Evolutionary conservation across 1,140 invertebrate species (phyloP), one percentile per base, ranked within the genome.

Genomic region (Oryctes rhinoceros): DNA sequence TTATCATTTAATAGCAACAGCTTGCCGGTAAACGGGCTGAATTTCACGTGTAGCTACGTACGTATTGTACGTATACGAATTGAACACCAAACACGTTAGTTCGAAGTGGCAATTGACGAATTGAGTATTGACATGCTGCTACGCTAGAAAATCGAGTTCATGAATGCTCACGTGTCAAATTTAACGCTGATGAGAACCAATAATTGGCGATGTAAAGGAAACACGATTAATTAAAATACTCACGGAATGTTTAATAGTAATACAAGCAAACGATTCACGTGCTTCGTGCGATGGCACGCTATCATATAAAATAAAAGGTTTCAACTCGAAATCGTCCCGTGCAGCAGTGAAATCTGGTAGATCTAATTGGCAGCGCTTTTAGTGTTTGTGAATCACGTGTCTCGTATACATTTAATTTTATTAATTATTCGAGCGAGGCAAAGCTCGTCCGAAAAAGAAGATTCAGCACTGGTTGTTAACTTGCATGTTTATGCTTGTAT

Each of bases 141-240:
- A 4, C 53, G 11, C 53, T 59, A 7, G 15, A 59, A 59, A 59
- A n/a, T 18, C 53, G 49, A 13, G 13, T 53, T n/a, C 15, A 3
- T 59, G 6, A 11, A 6, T 59, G 15, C 18, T n/a, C 53, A 59
- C n/a, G 53, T 18, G 53, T 59, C 53, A 3, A 59, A 59, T 59
- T 59, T n/a, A 59, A 59, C 18, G 15, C n/a, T 59, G 15, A 59
- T 59, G 5, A 18, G 53, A 59, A 18, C 6, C 7, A 59, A 59
- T 59, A 59, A 59, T 59, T 59, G n/a, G 15, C 53, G n/a, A 18
- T 15, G 18, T 59, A 59, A n/a, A 59, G 53, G 53, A 59, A 59
- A 59, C n/a, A 59, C 18, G 18, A 6, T n/a, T 18, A 59, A 59
- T 59, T 59, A 59, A 59, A 59, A 18, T 15, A 59, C 18, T 18